These are phyloP conservation scores for Spermophilus dauricus DNA, from an alignment of 2,113 vertebrate genomes.

Conservation along the genomic window DNA sequence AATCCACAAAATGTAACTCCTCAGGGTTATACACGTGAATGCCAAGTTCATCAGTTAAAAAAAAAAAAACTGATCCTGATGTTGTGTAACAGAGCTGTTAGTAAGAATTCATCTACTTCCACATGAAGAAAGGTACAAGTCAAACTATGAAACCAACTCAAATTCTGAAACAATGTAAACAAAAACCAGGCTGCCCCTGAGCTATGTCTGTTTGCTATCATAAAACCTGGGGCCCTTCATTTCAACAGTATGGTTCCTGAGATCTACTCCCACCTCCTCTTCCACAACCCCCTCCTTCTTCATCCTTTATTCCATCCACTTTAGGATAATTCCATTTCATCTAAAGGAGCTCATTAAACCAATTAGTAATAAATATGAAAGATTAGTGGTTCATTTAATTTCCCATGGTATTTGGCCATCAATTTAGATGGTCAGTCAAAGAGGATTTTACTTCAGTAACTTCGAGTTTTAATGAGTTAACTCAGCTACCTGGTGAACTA, in stretches of 20 bases:
- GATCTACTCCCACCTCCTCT: neutral
- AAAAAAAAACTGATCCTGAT: neutral
- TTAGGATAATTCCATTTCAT: neutral
- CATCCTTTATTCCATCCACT: neutral
- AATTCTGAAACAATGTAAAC: neutral
- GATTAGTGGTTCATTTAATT: neutral
- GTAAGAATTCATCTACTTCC: neutral
- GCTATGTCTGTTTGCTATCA: neutral
- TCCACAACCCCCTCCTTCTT: neutral
- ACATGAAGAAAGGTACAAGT: neutral
- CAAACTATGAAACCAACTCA: neutral
- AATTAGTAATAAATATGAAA: neutral
- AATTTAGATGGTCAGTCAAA: neutral
- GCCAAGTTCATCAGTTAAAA: neutral
- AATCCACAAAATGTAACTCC: neutral
- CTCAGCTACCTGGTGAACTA: neutral
- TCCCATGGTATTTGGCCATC: neutral
- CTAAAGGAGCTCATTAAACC: neutral
- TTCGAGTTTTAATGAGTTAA: neutral
- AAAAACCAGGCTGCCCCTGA: neutral
- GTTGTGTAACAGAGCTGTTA: neutral
- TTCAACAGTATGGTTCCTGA: neutral
- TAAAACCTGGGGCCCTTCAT: neutral
- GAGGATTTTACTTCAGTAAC: neutral
- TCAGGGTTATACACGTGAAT: neutral